Evolutionary conservation across 2,888 invertebrate genomes (phyloP), one percentile per base, ranked within the genome.

Genomic region (Hypsopygia costalis): DNA sequence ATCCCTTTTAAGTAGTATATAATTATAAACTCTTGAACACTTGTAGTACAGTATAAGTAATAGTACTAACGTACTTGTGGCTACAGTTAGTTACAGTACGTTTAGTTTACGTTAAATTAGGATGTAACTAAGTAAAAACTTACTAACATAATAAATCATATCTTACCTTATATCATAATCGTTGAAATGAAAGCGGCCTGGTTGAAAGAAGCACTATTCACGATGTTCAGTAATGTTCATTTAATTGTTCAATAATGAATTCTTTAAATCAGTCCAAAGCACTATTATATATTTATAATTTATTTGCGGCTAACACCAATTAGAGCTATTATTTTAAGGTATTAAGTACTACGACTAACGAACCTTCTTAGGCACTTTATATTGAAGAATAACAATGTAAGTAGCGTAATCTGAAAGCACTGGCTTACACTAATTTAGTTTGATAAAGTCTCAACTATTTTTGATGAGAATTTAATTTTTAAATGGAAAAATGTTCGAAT

Each of bases 121-220:
- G n/a, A n/a, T n/a, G n/a, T n/a, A n/a, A n/a, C n/a, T n/a, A n/a
- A n/a, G n/a, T n/a, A n/a, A n/a, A n/a, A n/a, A n/a, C n/a, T n/a
- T n/a, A n/a, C n/a, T n/a, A 16, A 16, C 16, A 16, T 3, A 16
- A 16, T 16, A 3, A 16, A 16, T 16, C 20, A 9, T 3, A 2
- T 27, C 81, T 70, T 66, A 85, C 85, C 85, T 85, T 75, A 85
- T 67, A 72, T 65, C 83, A 81, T 82, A 58, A 57, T 73, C 58
- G 72, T 58, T 48, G 62, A 66, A 65, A 58, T 53, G 47, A 62
- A 16, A 67, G 62, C 69, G 55, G 52, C 62, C 50, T 47, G 47
- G 58, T 58, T 53, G 51, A 60, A 54, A 61, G 62, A 66, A 60
- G 40, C 59, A 55, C 64, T 58, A 47, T 57, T 52, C 62, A 63